Evolutionary conservation across 2,797 vertebrate species (phyloP).

Genomic region (Huso huso): DNA sequence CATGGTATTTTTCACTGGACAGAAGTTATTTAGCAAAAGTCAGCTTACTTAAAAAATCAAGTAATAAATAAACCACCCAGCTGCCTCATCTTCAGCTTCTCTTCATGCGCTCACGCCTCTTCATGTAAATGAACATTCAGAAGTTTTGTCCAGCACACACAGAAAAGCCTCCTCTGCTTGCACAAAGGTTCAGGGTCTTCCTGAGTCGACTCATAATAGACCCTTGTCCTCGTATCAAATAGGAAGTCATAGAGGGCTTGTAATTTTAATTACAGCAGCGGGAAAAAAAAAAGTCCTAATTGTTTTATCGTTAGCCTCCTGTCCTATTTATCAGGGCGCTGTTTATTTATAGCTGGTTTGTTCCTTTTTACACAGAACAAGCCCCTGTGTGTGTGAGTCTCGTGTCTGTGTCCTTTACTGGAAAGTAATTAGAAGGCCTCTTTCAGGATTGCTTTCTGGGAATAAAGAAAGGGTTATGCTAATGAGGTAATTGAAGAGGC

Average conservation of each 20-base stretch:
- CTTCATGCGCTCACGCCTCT: too few species aligned
- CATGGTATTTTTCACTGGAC: too few species aligned
- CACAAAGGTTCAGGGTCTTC: too few species aligned
- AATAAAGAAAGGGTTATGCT: slow-evolving; percentile 68
- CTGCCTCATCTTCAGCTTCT: too few species aligned
- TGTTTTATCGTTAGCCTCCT: slow-evolving; percentile 51
- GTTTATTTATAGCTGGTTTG: slow-evolving; percentile 35
- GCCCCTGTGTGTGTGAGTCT: slow-evolving; percentile 17
- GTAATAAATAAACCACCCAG: too few species aligned
- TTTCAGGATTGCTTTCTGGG: slow-evolving; percentile 53
- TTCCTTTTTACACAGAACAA: slow-evolving; percentile 9
- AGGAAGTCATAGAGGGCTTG: slow-evolving; percentile 33
- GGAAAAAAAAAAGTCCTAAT: slow-evolving; percentile 38
- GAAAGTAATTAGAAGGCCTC: slow-evolving; percentile 61
- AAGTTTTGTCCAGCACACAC: too few species aligned
- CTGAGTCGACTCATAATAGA: too few species aligned
- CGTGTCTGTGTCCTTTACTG: slow-evolving; percentile 38
- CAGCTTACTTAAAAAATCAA: too few species aligned
- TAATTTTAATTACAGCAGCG: slow-evolving; percentile 53
- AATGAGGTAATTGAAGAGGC: slow-evolving; percentile 21
- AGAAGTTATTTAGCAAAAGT: too few species aligned
- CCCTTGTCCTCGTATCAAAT: neutral
- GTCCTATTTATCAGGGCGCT: slow-evolving; percentile 44
- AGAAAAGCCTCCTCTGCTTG: too few species aligned
- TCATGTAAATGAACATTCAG: too few species aligned